These are phyloP conservation scores for Lipotes vexillifer DNA, from an alignment of 2,113 vertebrate species.

Conservation along the genomic window DNA sequence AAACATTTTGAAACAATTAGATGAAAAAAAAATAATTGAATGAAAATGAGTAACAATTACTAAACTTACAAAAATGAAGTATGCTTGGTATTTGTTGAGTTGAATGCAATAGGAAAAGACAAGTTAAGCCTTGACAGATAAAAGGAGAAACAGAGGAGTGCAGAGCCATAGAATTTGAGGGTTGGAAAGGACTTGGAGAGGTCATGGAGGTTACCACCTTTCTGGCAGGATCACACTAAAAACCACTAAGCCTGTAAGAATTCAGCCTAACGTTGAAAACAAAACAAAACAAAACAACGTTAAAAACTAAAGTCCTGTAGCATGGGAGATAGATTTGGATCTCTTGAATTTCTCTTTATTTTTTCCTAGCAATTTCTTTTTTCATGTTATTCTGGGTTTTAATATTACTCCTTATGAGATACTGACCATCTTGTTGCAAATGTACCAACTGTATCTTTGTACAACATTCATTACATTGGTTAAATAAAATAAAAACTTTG, in stretches of 20 bases:
- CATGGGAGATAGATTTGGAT: background rate
- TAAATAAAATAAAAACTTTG: background rate
- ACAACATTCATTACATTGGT: background rate
- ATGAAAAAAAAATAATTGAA: slow-evolving; percentile 9
- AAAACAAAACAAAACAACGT: background rate
- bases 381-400: background rate
- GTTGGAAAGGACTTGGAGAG: background rate
- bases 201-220: background rate
- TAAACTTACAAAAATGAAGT: background rate
- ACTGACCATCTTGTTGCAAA: background rate
- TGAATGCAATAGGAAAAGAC: slow-evolving; percentile 31
- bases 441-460: background rate
- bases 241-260: background rate
- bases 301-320: background rate
- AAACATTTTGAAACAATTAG: slow-evolving; percentile 13
- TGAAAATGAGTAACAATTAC: background rate
- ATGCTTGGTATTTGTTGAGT: background rate
- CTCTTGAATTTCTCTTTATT: background rate
- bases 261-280: background rate
- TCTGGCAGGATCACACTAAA: background rate
- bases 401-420: background rate
- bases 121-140: slow-evolving; percentile 27
- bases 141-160: background rate
- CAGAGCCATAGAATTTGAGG: background rate
- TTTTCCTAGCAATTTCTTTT: background rate